These are phyloP conservation scores for Oreohelix idahoensis DNA, from an alignment of 1,140 invertebrate species.

Conservation along the genomic window DNA sequence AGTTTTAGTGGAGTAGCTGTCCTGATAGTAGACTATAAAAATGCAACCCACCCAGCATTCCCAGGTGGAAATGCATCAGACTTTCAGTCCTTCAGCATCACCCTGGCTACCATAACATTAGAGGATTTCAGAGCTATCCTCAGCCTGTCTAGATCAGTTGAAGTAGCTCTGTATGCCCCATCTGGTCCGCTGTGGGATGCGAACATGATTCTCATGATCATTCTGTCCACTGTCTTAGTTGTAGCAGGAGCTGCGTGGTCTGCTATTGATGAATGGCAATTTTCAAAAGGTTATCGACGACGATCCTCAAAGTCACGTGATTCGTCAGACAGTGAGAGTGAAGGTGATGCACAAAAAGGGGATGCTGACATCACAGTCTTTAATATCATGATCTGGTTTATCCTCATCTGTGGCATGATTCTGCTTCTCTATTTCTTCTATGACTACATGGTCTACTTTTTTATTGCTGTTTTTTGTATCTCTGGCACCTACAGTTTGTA, in stretches of 20 bases:
- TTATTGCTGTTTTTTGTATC: conserved; percentile 74
- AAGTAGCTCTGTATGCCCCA: conserved; percentile 6
- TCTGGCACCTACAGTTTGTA: conserved; percentile 61
- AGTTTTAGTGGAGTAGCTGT: not conserved
- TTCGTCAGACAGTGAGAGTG: not conserved
- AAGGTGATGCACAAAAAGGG: not conserved
- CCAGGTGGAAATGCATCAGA: conserved; percentile 45
- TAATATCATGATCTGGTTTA: conserved; percentile 69
- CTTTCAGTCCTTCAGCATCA: conserved; percentile 59
- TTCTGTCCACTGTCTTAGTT: conserved; percentile 1
- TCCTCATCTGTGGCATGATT: conserved; percentile 73
- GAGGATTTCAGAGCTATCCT: conserved; percentile 41
- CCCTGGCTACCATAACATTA: conserved; percentile 49
- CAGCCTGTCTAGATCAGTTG: not conserved
- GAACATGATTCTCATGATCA: conserved; percentile 26
- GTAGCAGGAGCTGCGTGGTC: conserved; percentile 6
- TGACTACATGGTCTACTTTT: conserved; percentile 76
- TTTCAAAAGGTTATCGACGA: not conserved
- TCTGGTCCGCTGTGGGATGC: conserved; percentile 1
- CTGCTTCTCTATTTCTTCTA: conserved; percentile 76
- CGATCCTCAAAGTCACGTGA: not conserved
- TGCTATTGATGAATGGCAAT: conserved; percentile 8
- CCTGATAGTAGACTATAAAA: conserved; percentile 25
- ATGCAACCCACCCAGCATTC: conserved; percentile 19
- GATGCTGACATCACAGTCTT: conserved; percentile 36